A percentile compares a stretch with the other conserved stretches of the same genome.
Evolutionary conservation across 2,113 vertebrate species (phyloP).

Genomic region (Colius striatus): DNA sequence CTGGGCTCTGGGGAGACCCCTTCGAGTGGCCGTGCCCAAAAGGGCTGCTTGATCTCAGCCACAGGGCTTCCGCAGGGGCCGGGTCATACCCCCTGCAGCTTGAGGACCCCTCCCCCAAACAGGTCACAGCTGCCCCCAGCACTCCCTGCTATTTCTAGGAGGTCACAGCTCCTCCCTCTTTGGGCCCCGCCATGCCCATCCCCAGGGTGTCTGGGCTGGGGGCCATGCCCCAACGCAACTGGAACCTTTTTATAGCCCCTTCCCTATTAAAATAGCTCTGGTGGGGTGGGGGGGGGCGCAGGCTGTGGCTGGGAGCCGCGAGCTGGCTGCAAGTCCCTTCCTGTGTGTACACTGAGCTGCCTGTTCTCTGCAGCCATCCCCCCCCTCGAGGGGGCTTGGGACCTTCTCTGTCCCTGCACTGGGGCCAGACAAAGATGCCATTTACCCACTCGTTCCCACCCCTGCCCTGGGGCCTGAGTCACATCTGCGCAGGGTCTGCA

Average conservation of each 20-base stretch:
- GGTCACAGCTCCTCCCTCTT: background rate
- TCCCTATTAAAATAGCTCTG: background rate
- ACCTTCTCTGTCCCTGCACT: background rate
- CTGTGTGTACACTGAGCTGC: background rate
- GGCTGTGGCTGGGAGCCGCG: background rate
- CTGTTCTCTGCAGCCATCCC: background rate
- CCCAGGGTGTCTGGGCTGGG: background rate
- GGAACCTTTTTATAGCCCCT: conserved; percentile 18
- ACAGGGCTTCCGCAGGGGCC: background rate
- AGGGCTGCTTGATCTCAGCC: too few species aligned
- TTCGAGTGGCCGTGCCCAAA: background rate
- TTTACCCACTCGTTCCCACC: background rate
- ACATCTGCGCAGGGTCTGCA: background rate
- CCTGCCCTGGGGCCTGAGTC: background rate
- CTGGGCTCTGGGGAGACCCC: background rate
- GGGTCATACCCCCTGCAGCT: background rate
- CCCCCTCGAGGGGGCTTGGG: background rate
- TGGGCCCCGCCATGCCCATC: background rate
- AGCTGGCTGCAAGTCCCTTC: background rate
- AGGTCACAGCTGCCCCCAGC: too few species aligned
- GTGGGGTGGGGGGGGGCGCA: background rate
- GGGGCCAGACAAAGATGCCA: background rate
- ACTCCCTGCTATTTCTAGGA: background rate
- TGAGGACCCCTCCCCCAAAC: background rate
- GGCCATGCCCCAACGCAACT: background rate